A percentile compares a stretch with the other conserved stretches of the same genome.
Conservation (phyloP, 2,888 invertebrate genomes). For the Ypsolopha sequella region DNA sequence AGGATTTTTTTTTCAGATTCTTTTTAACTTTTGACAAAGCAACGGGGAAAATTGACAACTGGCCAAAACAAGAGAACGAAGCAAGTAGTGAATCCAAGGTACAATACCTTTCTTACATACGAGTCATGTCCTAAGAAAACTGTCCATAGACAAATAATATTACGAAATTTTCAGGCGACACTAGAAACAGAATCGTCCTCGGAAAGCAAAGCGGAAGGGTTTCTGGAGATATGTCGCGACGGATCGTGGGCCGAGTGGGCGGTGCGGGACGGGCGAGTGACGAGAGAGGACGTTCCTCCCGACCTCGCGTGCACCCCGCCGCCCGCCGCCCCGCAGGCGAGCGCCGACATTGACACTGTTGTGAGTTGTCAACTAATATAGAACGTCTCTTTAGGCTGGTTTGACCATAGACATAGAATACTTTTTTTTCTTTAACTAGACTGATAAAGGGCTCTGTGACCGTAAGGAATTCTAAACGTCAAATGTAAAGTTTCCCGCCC, state of each 20-base stretch:
- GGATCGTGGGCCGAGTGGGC: conserved; percentile 73
- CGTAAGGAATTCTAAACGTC: too few species aligned
- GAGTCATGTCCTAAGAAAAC: too few species aligned
- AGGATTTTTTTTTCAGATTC: conserved; percentile 66
- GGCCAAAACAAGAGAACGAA: conserved; percentile 53
- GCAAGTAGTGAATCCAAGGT: conserved; percentile 45
- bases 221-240: conserved; percentile 72
- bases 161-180: conserved; percentile 24
- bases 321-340: conserved; percentile 13
- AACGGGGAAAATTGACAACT: conserved; percentile 60
- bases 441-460: too few species aligned
- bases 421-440: too few species aligned
- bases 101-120: conserved; percentile 2
- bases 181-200: conserved; percentile 15
- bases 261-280: conserved; percentile 61
- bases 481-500: too few species aligned
- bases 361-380: not conserved
- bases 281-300: conserved; percentile 61
- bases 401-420: too few species aligned
- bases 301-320: conserved; percentile 75
- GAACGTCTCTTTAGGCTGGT: too few species aligned
- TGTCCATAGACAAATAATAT: not conserved
- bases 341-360: not conserved
- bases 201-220: conserved; percentile 36
- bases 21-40: conserved; percentile 87